Percentiles rank a stretch among this genome's conserved stretches.
These are phyloP conservation scores for Unio pictorum DNA, from an alignment of 2,888 invertebrate genomes.

Conservation along the genomic window DNA sequence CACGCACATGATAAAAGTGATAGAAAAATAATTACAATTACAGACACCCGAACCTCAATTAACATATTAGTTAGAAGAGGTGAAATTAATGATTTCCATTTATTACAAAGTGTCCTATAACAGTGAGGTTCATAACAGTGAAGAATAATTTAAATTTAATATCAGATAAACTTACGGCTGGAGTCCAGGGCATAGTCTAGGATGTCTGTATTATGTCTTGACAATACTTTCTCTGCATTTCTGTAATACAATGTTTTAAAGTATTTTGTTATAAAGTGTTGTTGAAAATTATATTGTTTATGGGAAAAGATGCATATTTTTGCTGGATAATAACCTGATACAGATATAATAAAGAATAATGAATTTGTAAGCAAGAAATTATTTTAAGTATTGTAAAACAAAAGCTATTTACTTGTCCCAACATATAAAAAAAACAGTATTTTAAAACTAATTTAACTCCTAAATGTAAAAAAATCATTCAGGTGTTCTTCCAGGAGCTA, in stretches of 20 bases:
- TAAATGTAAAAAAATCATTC: too few species aligned
- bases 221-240: conserved; percentile 50
- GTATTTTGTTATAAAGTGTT: not conserved
- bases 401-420: too few species aligned
- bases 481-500: too few species aligned
- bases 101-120: too few species aligned
- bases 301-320: too few species aligned
- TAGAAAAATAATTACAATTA: not conserved
- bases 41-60: not conserved
- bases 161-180: conserved; percentile 40
- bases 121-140: too few species aligned
- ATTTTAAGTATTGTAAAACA: not conserved
- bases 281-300: too few species aligned
- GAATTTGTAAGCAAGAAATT: not conserved
- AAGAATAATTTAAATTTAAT: too few species aligned
- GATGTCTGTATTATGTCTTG: conserved; percentile 57
- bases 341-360: not conserved
- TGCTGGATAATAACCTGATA: too few species aligned
- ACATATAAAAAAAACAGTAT: too few species aligned
- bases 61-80: not conserved
- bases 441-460: too few species aligned
- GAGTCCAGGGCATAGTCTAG: conserved; percentile 62
- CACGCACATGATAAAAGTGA: not conserved
- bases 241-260: conserved; percentile 19
- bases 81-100: too few species aligned